phyloP scores from a whole-genome alignment of 92 coral and sea anemone genomes.

The Zoanthus gigantus region DNA sequence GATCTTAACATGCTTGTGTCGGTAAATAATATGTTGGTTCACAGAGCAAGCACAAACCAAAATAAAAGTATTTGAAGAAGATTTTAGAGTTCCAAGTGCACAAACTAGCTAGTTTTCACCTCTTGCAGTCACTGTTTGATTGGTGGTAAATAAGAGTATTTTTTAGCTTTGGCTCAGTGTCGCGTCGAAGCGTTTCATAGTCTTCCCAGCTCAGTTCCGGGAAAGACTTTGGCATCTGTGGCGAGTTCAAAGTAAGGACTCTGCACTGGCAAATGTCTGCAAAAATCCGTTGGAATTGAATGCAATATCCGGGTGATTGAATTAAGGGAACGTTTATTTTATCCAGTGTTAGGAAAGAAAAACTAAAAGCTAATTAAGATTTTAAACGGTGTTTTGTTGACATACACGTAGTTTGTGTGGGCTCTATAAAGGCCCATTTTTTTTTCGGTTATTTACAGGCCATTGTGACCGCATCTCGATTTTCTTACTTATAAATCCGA shows the following conservation, averaged over 20 bases:
- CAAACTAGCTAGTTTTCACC: background rate
- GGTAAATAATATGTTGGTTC: constrained; percentile 5
- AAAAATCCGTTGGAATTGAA: background rate
- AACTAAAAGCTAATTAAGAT: background rate
- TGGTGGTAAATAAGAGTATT: background rate
- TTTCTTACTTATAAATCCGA: background rate
- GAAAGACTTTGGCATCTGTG: constrained; percentile 27
- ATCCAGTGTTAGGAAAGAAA: constrained; percentile 23
- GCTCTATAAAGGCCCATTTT: background rate
- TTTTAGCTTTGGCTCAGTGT: background rate
- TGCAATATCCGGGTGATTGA: constrained; percentile 9
- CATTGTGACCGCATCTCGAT: background rate
- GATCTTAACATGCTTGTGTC: constrained; percentile 38
- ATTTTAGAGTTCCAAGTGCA: constrained; percentile 11
- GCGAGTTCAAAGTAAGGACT: background rate
- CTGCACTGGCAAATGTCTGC: constrained; percentile 27
- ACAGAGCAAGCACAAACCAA: constrained; percentile 16
- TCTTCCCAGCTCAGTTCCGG: constrained; percentile 25
- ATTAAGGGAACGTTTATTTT: constrained; percentile 37
- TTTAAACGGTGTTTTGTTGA: constrained; percentile 34
- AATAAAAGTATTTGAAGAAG: constrained; percentile 20
- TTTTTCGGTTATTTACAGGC: background rate
- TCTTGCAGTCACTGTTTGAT: background rate
- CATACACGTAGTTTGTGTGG: background rate
- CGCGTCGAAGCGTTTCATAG: background rate